Evolutionary conservation across 2,113 vertebrate species (phyloP).

Genomic region (Coracopsis vasa): DNA sequence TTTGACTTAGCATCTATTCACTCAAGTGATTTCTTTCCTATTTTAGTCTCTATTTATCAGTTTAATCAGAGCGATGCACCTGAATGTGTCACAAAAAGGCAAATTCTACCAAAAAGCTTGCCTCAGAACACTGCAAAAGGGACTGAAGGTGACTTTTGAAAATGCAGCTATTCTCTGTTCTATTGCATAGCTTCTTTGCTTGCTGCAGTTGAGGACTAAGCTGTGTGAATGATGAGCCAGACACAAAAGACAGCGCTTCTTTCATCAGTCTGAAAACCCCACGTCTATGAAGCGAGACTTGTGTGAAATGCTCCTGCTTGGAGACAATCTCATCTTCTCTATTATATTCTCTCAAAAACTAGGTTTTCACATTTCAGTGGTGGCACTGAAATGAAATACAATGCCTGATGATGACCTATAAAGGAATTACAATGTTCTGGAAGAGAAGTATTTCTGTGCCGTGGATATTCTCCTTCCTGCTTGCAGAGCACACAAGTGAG

Average conservation of each 20-base stretch:
- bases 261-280: not conserved
- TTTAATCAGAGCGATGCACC: not conserved
- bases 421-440: not conserved
- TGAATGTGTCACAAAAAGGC: not conserved
- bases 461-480: not conserved
- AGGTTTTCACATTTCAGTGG: not conserved
- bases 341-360: not conserved
- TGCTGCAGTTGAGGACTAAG: not conserved
- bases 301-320: not conserved
- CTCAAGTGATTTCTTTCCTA: not conserved
- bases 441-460: not conserved
- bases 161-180: not conserved
- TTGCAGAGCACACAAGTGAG: not conserved
- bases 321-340: not conserved
- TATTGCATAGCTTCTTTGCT: not conserved
- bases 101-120: not conserved
- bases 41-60: not conserved
- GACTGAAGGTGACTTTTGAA: not conserved
- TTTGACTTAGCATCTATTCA: not conserved
- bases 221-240: not conserved
- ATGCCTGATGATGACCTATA: not conserved
- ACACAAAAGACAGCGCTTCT: accelerated
- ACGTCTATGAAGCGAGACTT: accelerated
- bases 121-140: not conserved
- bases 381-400: not conserved